These are phyloP conservation scores for Sebastes oblongus DNA, from an alignment of 2,797 vertebrate species.

Conservation along the genomic window DNA sequence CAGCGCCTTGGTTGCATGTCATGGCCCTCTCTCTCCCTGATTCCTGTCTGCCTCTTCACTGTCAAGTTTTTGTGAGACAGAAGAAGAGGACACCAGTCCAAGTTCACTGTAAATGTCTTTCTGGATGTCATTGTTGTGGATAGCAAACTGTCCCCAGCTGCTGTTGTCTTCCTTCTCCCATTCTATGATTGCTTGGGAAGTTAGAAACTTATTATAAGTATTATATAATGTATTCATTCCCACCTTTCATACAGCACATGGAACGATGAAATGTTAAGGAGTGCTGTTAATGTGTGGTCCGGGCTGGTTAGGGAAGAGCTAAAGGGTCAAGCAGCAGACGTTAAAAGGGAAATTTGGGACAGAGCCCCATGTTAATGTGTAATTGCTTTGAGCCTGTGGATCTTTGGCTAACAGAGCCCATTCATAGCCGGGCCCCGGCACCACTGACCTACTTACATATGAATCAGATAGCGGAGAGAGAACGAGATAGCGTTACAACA, in stretches of 20 bases:
- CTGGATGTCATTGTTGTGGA: neutral
- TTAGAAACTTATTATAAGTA: neutral
- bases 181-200: neutral
- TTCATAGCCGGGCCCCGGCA: slow-evolving; percentile 62
- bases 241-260: neutral
- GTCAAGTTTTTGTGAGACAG: neutral
- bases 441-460: slow-evolving; percentile 80
- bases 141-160: slow-evolving; percentile 4
- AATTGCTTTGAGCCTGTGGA: slow-evolving; percentile 73
- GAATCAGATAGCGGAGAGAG: slow-evolving; percentile 68
- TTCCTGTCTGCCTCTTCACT: too few relatives aligned
- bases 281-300: slow-evolving; percentile 27
- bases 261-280: slow-evolving; percentile 5
- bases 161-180: neutral
- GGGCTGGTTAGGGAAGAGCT: neutral
- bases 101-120: neutral
- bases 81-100: neutral
- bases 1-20: too few relatives aligned
- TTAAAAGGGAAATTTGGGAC: slow-evolving; percentile 54
- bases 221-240: neutral
- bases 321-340: slow-evolving; percentile 26
- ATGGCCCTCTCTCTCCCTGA: too few relatives aligned
- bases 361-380: slow-evolving; percentile 48
- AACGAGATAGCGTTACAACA: slow-evolving; percentile 50
- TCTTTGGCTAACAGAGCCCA: slow-evolving; percentile 56